Base-by-base conservation (phyloP, 2,797 vertebrate species). In the Sebastes paucispinis region DNA sequence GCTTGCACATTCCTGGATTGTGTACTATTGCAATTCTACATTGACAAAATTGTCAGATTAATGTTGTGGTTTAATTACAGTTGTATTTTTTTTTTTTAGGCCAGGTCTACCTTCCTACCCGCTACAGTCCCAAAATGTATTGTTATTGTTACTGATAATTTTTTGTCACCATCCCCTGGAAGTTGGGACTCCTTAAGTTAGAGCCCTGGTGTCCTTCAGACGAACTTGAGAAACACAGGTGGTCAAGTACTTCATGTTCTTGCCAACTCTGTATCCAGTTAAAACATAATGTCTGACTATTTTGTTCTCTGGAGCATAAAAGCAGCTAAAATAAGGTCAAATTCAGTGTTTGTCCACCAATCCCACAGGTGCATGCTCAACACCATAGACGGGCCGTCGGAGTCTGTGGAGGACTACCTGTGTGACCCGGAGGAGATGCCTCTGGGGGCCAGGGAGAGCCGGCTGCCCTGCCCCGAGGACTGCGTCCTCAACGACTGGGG, bases 401-500 rank as follows among this genome's bases (percentile, higher is more conserved):
- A 99, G 73, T 83, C 95, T 0, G 98, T 98, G 22, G 98, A 99
- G 78, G 98, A 99, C 84, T 99, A 99, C 80, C 95, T 99, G 6
- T 99, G 98, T 74, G 98, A 99, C 91, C 98, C 98, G 0, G 98
- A 99, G 89, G 97, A 98, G 90, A 99, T 99, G 97, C 98, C 98
- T 0, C 93, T 97, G 58, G 98, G 98, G 16, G 97, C 98, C 74
- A 93, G 97, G 65, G 97, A 97, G 80, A 98, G 97, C 92, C 95
- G 94, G 0, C 90, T 99, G 76, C 98, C 98, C 0, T 99, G 98
- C 85, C 98, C 98, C 0, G 98, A 99, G 84, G 98, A 98, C 89
- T 99, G 98, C 27, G 98, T 99, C 34, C 96, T 97, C 73, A 98
- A 97, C 0, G 98, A 99, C 88, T 99, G 98, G 98, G 96, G 97